These are phyloP conservation scores for Hyles vespertilio DNA, from an alignment of 1,140 invertebrate genomes.

Conservation along the genomic window DNA sequence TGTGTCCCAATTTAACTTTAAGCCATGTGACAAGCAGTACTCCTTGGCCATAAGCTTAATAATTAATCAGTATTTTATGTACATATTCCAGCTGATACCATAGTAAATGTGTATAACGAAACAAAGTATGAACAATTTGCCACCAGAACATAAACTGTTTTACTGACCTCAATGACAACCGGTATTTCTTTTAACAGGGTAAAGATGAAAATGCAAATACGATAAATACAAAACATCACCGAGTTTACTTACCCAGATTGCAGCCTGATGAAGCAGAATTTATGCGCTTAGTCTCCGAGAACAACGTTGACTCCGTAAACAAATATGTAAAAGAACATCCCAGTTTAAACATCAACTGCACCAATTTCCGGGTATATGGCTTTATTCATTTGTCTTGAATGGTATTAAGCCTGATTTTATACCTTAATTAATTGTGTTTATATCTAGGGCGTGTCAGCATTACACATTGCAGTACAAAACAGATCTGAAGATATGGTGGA, in stretches of 20 bases:
- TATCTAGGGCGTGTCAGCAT: slow-evolving; percentile 72
- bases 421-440: neutral
- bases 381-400: neutral
- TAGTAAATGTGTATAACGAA: too few species aligned
- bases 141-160: too few species aligned
- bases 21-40: too few species aligned
- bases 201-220: too few species aligned
- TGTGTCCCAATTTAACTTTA: too few species aligned
- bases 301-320: slow-evolving; percentile 51
- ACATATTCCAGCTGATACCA: too few species aligned
- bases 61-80: too few species aligned
- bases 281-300: slow-evolving; percentile 64
- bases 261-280: slow-evolving; percentile 69
- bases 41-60: too few species aligned
- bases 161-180: too few species aligned
- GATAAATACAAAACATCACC: slow-evolving; percentile 1
- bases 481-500: slow-evolving; percentile 74
- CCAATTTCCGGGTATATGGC: slow-evolving; percentile 67
- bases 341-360: slow-evolving; percentile 71
- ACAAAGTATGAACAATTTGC: too few species aligned
- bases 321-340: slow-evolving; percentile 55
- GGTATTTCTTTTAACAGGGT: too few species aligned
- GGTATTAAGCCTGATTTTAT: neutral
- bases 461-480: slow-evolving; percentile 75
- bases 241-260: slow-evolving; percentile 51